phyloP scores from a whole-genome alignment of 2,888 invertebrate genomes.

The Archaeoteleia sp. region DNA sequence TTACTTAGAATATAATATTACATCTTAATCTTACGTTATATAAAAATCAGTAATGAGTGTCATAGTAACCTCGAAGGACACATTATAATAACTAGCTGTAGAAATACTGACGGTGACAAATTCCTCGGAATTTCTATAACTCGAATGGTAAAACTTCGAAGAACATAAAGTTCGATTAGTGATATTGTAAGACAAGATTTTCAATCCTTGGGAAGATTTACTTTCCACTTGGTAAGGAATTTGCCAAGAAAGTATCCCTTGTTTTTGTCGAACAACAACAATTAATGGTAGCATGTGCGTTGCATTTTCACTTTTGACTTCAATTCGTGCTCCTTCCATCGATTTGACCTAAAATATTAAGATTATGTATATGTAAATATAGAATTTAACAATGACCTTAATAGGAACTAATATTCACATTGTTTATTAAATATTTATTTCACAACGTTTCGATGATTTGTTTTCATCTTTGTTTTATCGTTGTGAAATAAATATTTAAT shows the following conservation, averaged over 20 bases:
- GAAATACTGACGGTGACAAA: constrained; percentile 81
- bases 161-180: constrained; percentile 79
- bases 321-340: constrained; percentile 64
- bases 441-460: no score
- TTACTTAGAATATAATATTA: constrained; percentile 8
- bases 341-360: constrained; percentile 38
- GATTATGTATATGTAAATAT: no score
- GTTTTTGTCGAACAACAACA: constrained; percentile 84
- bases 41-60: constrained; percentile 79
- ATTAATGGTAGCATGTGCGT: constrained; percentile 80
- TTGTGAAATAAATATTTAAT: no score
- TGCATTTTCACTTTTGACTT: constrained; percentile 73
- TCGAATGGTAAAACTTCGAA: constrained; percentile 75
- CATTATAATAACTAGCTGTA: constrained; percentile 78
- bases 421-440: no score
- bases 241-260: constrained; percentile 87
- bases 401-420: no score
- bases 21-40: constrained; percentile 69
- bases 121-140: constrained; percentile 67
- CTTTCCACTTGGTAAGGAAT: constrained; percentile 81
- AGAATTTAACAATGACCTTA: no score
- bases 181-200: constrained; percentile 58
- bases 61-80: constrained; percentile 79
- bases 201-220: constrained; percentile 47
- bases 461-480: no score